Conservation (phyloP, 1,140 invertebrate species). For the Procambarus clarkii region DNA sequence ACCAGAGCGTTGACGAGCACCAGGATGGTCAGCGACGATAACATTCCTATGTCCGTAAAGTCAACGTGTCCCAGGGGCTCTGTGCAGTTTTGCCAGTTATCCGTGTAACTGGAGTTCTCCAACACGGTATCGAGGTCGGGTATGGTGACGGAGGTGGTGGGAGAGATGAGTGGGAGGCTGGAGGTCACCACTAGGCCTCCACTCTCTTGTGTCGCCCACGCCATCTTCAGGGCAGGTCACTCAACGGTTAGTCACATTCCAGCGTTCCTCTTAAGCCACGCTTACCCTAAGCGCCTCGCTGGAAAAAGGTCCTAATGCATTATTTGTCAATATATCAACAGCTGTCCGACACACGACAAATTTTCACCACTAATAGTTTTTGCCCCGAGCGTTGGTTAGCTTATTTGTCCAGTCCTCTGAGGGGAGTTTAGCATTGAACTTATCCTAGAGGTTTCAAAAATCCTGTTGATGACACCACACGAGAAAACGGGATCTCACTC, state of each 20-base stretch:
- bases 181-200: background rate
- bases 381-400: too few relatives aligned
- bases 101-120: constrained; percentile 23
- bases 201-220: background rate
- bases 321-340: too few relatives aligned
- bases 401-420: too few relatives aligned
- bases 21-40: constrained; percentile 85
- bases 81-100: constrained; percentile 78
- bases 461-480: too few relatives aligned
- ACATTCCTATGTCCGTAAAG: constrained; percentile 85
- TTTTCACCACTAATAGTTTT: too few relatives aligned
- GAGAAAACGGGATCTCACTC: too few relatives aligned
- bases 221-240: background rate
- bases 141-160: background rate
- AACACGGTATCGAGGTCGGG: constrained; percentile 12
- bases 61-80: constrained; percentile 84
- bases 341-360: too few relatives aligned
- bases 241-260: background rate
- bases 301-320: too few relatives aligned
- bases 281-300: too few relatives aligned
- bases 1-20: constrained; percentile 90
- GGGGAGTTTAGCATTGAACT: too few relatives aligned
- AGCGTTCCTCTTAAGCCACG: background rate
- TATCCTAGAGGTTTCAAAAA: too few relatives aligned
- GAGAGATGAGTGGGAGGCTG: background rate